These are phyloP conservation scores for Megalops cyprinoides DNA, from an alignment of 2,797 vertebrate species.

Conservation along the genomic window DNA sequence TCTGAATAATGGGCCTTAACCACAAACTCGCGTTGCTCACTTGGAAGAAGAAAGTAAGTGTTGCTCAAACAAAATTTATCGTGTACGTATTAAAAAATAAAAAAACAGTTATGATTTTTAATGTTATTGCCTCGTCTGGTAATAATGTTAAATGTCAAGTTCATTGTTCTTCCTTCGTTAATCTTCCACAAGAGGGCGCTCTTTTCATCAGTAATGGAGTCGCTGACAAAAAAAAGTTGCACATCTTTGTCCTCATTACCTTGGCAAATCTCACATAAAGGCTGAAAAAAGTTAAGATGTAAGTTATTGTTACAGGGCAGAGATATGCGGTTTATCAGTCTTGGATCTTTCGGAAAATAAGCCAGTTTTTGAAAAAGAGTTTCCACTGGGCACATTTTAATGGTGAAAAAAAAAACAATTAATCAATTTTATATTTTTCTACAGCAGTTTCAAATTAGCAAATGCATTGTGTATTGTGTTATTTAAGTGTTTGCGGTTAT, in stretches of 20 bases:
- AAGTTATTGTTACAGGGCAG: background rate
- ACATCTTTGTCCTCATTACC: background rate
- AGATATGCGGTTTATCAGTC: background rate
- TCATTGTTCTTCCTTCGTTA: background rate
- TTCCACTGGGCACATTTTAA: background rate
- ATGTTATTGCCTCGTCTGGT: background rate
- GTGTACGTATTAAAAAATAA: background rate
- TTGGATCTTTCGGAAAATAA: background rate
- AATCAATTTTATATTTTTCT: background rate
- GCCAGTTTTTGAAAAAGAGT: background rate
- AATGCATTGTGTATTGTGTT: too few relatives aligned
- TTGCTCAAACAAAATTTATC: background rate
- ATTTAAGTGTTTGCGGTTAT: background rate
- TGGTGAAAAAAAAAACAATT: too few relatives aligned
- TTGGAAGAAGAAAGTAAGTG: background rate
- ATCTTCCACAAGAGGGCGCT: slow-evolving; percentile 13
- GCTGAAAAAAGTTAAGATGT: background rate
- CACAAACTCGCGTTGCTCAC: background rate
- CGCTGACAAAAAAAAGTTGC: too few relatives aligned
- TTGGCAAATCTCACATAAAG: background rate
- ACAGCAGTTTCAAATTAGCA: too few relatives aligned
- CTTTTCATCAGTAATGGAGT: too few relatives aligned
- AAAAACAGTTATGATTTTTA: background rate
- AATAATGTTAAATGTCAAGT: background rate
- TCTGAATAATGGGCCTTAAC: background rate